phyloP scores from a whole-genome alignment of 2,888 invertebrate genomes.

The Sympetrum striolatum region DNA sequence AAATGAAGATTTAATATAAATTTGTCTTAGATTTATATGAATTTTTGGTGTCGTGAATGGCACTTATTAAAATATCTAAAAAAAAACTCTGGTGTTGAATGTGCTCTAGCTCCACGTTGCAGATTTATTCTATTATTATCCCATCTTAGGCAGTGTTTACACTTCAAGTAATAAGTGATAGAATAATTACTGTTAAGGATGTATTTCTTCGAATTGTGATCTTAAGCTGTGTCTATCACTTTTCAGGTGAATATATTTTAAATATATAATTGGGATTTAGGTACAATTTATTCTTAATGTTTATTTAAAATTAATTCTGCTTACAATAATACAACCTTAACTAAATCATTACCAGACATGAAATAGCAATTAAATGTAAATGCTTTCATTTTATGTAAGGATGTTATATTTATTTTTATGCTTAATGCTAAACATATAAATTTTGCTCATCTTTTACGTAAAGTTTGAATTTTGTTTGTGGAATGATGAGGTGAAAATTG shows the following conservation, averaged over 20 bases:
- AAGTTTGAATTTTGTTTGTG: slow-evolving; percentile 6
- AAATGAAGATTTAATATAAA: slow-evolving; percentile 44
- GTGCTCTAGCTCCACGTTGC: slow-evolving; percentile 37
- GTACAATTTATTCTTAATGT: slow-evolving; percentile 16
- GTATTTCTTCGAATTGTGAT: background rate
- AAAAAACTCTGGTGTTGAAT: slow-evolving; percentile 35
- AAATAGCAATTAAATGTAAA: slow-evolving; percentile 27
- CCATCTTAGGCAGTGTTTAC: slow-evolving; percentile 40
- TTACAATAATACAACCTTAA: slow-evolving; percentile 20
- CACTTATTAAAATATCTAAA: slow-evolving; percentile 41
- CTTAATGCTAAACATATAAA: slow-evolving; percentile 34
- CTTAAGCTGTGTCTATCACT: slow-evolving; percentile 31
- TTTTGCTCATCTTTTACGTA: slow-evolving; percentile 30
- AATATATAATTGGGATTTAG: slow-evolving; percentile 14
- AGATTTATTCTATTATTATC: slow-evolving; percentile 33
- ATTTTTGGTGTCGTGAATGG: slow-evolving; percentile 13
- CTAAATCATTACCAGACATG: background rate
- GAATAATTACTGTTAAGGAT: slow-evolving; percentile 12
- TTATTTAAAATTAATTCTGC: slow-evolving; percentile 33
- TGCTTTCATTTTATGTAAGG: slow-evolving; percentile 28
- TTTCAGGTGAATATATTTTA: slow-evolving; percentile 25
- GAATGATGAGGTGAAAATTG: slow-evolving; percentile 26
- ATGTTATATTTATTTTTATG: slow-evolving; percentile 28
- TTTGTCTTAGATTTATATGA: slow-evolving; percentile 42
- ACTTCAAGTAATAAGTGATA: slow-evolving; percentile 19